Conservation (phyloP, 2,797 vertebrate species). For the Amblyopsis hoosieri region DNA sequence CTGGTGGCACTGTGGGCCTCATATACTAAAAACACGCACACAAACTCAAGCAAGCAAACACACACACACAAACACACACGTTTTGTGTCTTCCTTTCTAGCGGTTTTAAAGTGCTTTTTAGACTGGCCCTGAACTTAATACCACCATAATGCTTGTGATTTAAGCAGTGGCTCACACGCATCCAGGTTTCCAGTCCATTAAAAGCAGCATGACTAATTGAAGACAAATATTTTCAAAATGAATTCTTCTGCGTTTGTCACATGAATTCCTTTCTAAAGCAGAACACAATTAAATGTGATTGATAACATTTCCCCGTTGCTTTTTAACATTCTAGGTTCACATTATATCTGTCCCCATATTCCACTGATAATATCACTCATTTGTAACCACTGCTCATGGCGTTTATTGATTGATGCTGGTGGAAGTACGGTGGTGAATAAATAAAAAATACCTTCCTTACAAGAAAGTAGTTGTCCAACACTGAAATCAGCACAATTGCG, state of each 20-base stretch:
- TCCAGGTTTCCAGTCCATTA: conserved; percentile 11
- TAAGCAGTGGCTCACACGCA: conserved; percentile 14
- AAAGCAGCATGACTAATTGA: conserved; percentile 6
- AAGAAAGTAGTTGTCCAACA: too few species aligned
- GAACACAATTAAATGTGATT: conserved; percentile 1
- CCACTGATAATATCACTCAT: neutral
- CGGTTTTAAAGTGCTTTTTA: conserved; percentile 13
- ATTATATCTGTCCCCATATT: neutral
- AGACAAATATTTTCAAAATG: conserved; percentile 6
- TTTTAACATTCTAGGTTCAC: neutral
- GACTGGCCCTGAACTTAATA: conserved; percentile 15
- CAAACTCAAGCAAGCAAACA: conserved; percentile 20
- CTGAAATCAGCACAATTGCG: too few species aligned
- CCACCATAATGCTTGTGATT: conserved; percentile 24
- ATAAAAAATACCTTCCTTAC: too few species aligned
- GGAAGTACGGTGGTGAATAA: conserved; percentile 1
- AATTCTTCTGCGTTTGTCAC: neutral
- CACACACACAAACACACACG: conserved; percentile 17
- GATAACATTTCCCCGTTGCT: neutral
- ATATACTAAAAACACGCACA: conserved; percentile 42
- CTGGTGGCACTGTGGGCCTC: conserved; percentile 79
- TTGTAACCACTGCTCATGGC: conserved; percentile 13
- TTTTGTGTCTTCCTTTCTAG: neutral
- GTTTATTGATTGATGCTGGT: conserved; percentile 28
- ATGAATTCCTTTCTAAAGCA: conserved; percentile 10